Base-by-base conservation (phyloP, 1,140 invertebrate genomes). In the Ctenoplectra terminalis region DNA sequence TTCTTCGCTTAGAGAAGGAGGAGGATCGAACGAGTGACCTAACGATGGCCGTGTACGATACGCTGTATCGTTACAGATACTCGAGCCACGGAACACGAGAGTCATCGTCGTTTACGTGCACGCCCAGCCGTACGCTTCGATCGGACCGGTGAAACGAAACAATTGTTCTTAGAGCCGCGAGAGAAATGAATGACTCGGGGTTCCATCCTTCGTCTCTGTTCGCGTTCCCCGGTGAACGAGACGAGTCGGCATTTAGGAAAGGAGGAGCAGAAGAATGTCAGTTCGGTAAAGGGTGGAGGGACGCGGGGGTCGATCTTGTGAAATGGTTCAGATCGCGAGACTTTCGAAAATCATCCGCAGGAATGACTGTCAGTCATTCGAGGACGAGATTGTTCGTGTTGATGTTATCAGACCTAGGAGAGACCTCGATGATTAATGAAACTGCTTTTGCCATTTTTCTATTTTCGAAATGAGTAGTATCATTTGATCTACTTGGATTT, bases 131-230 rank as follows among this genome's bases (percentile, higher is more conserved):
- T 75, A 60, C 56, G 40, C 84, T 2, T 26, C 67, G 83, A 86
- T 74, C 85, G 71, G 58, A 48, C 73, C 72, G 37, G 60, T 64
- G 85, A 86, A 86, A 87, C 85, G 75, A 83, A 86, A 83, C 85
- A 82, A 87, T 87, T 86, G 85, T 87, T 87, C 84, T 75, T 80
- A 61, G 75, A 72, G 58, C 66, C 46, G 29, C 50, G 75, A 29
- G 84, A 86, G 67, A 75, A 86, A 71, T 46, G 76, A 83, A 75
- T 70, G 81, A 86, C 74, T 77, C 75, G 80, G 13, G 29, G 56
- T 63, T 81, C 23, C 26, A 76, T 81, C 48, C 26, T 85, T 43
- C 17, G 60, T 82, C 58, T 56, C 72, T 64, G 58, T n/a, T 66
- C 46, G 29, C n/a, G 26, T 37, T 66, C 71, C 26, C 43, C 23